A percentile compares a stretch with the other conserved stretches of the same genome.
phyloP scores from a whole-genome alignment of 2,888 invertebrate species.

The Drosophila melanosoma region DNA sequence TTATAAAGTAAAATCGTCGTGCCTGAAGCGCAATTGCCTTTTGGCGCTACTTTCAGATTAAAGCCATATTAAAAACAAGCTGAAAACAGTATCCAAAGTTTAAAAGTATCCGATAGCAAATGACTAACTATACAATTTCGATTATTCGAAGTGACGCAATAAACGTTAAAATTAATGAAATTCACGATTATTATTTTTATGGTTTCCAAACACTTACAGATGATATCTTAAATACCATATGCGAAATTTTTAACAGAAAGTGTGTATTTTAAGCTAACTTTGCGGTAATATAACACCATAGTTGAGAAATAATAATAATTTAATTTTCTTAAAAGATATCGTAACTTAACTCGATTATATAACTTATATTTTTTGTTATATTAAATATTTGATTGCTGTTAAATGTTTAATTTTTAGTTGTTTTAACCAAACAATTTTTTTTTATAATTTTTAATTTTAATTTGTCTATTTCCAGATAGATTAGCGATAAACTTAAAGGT shows the following conservation, averaged over 20 bases:
- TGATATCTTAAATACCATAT: neutral
- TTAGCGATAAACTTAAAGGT: neutral
- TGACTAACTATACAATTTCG: slow-evolving; percentile 17
- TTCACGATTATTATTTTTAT: neutral
- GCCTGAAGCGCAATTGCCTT: slow-evolving; percentile 45
- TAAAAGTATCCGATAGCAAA: slow-evolving; percentile 25
- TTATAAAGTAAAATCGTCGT: slow-evolving; percentile 25
- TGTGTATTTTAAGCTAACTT: neutral
- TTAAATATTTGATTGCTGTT: neutral
- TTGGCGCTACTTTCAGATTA: slow-evolving; percentile 22
- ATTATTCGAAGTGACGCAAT: slow-evolving; percentile 23
- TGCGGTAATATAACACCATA: neutral
- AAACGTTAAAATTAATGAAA: slow-evolving; percentile 28
- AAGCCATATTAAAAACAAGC: slow-evolving; percentile 7
- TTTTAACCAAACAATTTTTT: neutral
- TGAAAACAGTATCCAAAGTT: slow-evolving; percentile 40
- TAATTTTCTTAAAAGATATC: neutral
- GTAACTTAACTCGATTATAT: neutral
- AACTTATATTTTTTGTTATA: neutral
- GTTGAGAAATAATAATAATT: neutral
- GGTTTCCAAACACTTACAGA: neutral
- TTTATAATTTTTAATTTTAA: neutral
- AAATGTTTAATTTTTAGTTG: neutral
- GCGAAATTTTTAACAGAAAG: neutral
- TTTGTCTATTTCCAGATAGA: neutral